Evolutionary conservation across 2,797 vertebrate genomes (phyloP).

Genomic region (Acomys russatus): DNA sequence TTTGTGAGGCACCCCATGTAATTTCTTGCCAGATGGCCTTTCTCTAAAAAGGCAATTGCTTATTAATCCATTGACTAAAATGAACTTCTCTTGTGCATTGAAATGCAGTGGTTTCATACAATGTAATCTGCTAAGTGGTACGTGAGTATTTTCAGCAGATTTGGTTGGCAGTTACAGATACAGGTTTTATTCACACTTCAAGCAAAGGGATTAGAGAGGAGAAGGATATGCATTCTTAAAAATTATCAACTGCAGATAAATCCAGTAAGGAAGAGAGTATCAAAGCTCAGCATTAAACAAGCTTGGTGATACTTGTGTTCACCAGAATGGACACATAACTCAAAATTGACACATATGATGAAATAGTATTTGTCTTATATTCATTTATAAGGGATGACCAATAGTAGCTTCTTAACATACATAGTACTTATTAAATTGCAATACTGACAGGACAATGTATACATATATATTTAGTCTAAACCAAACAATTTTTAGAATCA

Average conservation of each 20-base stretch:
- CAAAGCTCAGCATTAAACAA: neutral
- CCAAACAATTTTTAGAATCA: fast-evolving
- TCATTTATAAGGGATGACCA: neutral
- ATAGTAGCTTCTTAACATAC: neutral
- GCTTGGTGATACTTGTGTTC: neutral
- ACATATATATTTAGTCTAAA: neutral
- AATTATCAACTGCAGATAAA: neutral
- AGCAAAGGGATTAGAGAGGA: neutral
- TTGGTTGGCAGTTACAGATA: neutral
- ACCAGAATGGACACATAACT: neutral
- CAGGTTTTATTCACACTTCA: neutral
- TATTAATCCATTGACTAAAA: neutral
- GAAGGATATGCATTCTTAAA: neutral
- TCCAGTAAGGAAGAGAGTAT: neutral
- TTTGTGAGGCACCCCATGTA: neutral
- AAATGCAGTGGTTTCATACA: neutral
- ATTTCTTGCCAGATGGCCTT: neutral
- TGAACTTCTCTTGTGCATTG: neutral
- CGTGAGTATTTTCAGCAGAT: neutral
- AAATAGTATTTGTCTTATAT: neutral
- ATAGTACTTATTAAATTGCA: neutral
- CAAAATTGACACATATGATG: neutral
- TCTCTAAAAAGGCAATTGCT: neutral
- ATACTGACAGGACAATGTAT: fast-evolving
- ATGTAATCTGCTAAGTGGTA: too few species aligned